phyloP scores from a whole-genome alignment of 64 coral and sea anemone genomes.

The Dendrophyllia cribrosa region DNA sequence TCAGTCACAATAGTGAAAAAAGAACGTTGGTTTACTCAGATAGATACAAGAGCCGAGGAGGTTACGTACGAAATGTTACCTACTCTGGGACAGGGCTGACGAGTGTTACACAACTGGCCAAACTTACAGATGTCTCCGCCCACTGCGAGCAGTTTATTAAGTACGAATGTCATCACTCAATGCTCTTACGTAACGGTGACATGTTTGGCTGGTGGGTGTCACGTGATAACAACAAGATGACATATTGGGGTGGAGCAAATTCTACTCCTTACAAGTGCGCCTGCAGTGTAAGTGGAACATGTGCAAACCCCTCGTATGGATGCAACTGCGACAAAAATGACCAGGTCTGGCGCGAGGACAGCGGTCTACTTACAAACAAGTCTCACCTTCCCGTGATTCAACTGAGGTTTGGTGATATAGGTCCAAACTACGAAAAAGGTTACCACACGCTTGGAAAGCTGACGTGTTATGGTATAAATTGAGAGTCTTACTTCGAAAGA shows the following conservation, averaged over 20 bases:
- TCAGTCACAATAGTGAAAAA: conserved; percentile 70
- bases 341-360: neutral
- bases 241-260: conserved; percentile 49
- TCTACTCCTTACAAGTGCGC: conserved; percentile 43
- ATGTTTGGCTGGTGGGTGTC: conserved; percentile 41
- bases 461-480: neutral
- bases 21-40: conserved; percentile 6
- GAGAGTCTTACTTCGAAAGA: neutral
- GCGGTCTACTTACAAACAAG: neutral
- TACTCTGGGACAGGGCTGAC: conserved; percentile 13
- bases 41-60: conserved; percentile 3
- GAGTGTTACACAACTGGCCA: neutral
- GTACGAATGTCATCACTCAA: conserved; percentile 17
- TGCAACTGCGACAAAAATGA: conserved; percentile 26
- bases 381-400: neutral
- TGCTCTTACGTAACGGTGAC: neutral
- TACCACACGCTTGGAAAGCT: conserved; percentile 33
- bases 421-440: neutral
- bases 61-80: neutral
- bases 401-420: neutral
- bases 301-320: neutral
- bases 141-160: conserved; percentile 63
- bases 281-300: conserved; percentile 38
- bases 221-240: conserved; percentile 34
- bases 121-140: neutral